Conservation (phyloP, 2,888 invertebrate genomes). For the Morpho deidamia region DNA sequence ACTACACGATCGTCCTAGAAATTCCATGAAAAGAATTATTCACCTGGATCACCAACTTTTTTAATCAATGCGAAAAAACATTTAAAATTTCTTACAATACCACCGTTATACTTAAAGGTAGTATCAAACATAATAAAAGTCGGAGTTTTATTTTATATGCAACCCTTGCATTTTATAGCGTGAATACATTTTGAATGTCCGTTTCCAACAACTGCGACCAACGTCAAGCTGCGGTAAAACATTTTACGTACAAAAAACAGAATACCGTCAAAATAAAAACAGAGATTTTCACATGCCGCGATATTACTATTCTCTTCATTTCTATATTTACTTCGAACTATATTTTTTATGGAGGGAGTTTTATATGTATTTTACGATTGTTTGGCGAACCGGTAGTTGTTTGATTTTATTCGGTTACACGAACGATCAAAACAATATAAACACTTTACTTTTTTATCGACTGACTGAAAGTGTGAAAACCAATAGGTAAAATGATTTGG, state of each 20-base stretch:
- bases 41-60: too few relatives aligned
- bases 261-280: slow-evolving; percentile 18
- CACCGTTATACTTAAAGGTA: neutral
- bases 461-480: too few relatives aligned
- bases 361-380: slow-evolving; percentile 23
- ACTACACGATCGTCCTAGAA: too few relatives aligned
- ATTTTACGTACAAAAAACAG: slow-evolving; percentile 13
- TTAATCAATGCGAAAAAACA: too few relatives aligned
- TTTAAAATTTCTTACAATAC: neutral
- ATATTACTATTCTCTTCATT: slow-evolving; percentile 19
- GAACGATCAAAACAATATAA: too few relatives aligned
- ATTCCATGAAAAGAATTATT: too few relatives aligned
- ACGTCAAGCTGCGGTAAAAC: slow-evolving; percentile 14
- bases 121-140: neutral
- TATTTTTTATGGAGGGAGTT: slow-evolving; percentile 17
- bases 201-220: slow-evolving; percentile 10
- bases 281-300: slow-evolving; percentile 7
- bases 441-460: too few relatives aligned
- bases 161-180: slow-evolving; percentile 11
- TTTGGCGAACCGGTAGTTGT: slow-evolving; percentile 11
- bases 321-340: slow-evolving; percentile 11
- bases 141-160: neutral
- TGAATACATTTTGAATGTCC: slow-evolving; percentile 15
- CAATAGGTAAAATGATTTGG: too few relatives aligned
- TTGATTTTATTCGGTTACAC: slow-evolving; percentile 6